Base-by-base conservation (phyloP, 2,888 invertebrate genomes). In the Quadroppia sp. region DNA sequence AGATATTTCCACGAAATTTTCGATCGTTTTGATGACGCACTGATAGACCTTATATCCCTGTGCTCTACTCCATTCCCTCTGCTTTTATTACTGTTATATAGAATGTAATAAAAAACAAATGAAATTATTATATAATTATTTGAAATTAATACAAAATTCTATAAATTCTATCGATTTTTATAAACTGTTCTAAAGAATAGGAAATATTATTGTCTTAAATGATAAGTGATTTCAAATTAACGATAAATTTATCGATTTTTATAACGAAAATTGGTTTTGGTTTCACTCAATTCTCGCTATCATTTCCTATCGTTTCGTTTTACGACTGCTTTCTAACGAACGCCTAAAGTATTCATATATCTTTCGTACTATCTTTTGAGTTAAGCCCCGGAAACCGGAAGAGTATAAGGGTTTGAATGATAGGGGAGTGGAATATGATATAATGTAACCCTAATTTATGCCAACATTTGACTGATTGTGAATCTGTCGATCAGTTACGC, bases 1-100 rank as follows among this genome's bases (percentile, higher is more conserved):
- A 61, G 61, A n/a, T 61, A n/a, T 36, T 61, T 61, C 61, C 36
- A 61, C 61, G 61, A 61, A n/a, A 61, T 9, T 61, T 32, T 61
- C 61, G 61, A 61, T 61, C 61, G 61, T 61, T 61, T 61, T 17
- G 11, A 17, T 61, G 61, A 61, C 61, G 61, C 61, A 61, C 30
- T 61, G 15, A 20, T 61, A 61, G 61, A 32, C 61, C 61, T 32
- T 61, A 61, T 61, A 25, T 28, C 23, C 20, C 53, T 53, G 53
- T 53, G 53, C 53, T 53, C 9, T 53, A 53, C 20, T 4, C 6
- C 25, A 53, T 7, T 23, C 15, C 25, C 25, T 17, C 11, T 13
- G 23, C 53, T 53, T 23, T 23, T 23, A 53, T 53, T 23, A 23
- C 20, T 13, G 53, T 53, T 53, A 53, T 53, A 53, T 53, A 53